Base-by-base conservation (phyloP, 1,140 invertebrate genomes). In the Lepidurus arcticus region DNA sequence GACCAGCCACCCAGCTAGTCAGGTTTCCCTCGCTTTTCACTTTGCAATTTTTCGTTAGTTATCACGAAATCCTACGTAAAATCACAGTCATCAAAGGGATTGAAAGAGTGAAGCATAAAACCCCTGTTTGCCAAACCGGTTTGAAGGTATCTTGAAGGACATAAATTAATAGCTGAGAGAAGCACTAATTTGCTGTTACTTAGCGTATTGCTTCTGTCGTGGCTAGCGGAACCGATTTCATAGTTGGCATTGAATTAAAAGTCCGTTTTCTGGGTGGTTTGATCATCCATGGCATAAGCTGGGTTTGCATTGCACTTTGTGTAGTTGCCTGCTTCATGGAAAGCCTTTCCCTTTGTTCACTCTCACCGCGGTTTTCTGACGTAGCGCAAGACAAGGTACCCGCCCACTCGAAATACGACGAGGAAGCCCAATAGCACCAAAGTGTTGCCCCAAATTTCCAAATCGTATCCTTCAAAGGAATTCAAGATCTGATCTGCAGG, bases 391-490 rank as follows among this genome's bases (percentile, higher is more conserved):
- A 93, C 91, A 76, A 92, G 84, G 83, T 94, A 94, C 75, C 92
- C 92, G 73, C 93, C 86, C 42, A 90, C 84, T 80, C 92, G 87
- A 85, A 93, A 93, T 75, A 91, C 87, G 78, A 93, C 82, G 74
- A 94, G 87, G 85, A 93, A 93, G 78, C 88, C 86, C 76, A 93
- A 81, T 73, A 93, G 86, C n/a, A 93, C 89, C 2, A 91, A 83
- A 9, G 92, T 92, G 85, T 93, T 93, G 75, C 90, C 88, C 92
- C 92, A 93, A 4, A 93, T 84, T 7, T 92, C 90, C 74, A 90
- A 82, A 76, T 84, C 84, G 9, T 84, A 83, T n/a, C 86, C 86
- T 43, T 80, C 78, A 42, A 76, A 79, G 65, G 88, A 88, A 80
- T 89, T 88, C 77, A 93, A 84, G 79, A 93, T 92, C 77, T 90